Conservation (phyloP, 2,797 vertebrate species). For the Liparis tanakae region DNA sequence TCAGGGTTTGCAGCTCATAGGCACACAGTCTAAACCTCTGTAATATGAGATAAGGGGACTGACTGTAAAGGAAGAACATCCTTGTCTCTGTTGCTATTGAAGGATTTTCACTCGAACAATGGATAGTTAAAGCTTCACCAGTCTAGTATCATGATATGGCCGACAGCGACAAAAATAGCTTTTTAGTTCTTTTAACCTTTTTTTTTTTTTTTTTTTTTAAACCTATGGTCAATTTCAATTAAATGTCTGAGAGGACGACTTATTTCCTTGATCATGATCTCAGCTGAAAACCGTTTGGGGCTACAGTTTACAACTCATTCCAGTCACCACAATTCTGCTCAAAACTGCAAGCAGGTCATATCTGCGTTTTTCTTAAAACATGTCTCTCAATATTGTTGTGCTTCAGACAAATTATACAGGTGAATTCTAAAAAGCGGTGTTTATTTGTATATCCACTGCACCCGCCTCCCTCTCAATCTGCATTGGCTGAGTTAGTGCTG, state of each 20-base stretch:
- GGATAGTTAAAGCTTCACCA: neutral
- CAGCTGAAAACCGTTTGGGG: constrained; percentile 4
- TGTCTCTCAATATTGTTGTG: neutral
- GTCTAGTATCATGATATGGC: neutral
- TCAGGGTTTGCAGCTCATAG: constrained; percentile 3
- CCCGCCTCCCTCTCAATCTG: neutral
- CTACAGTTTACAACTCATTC: constrained; percentile 9
- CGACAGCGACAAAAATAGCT: neutral
- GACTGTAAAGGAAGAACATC: neutral
- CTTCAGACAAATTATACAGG: neutral
- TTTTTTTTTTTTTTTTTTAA: no score
- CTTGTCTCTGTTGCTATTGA: constrained; percentile 13
- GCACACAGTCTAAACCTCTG: neutral
- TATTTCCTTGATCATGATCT: neutral
- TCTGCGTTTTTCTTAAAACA: neutral
- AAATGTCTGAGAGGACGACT: neutral
- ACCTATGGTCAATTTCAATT: neutral
- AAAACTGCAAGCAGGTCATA: constrained; percentile 1
- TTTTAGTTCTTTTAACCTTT: neutral
- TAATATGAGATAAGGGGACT: neutral
- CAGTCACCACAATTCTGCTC: neutral
- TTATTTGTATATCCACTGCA: neutral
- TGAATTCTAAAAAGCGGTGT: neutral
- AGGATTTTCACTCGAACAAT: constrained; percentile 1
- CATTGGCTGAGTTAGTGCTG: neutral